Evolutionary conservation across 2,888 invertebrate genomes (phyloP).

Genomic region (Anorthoa munda): DNA sequence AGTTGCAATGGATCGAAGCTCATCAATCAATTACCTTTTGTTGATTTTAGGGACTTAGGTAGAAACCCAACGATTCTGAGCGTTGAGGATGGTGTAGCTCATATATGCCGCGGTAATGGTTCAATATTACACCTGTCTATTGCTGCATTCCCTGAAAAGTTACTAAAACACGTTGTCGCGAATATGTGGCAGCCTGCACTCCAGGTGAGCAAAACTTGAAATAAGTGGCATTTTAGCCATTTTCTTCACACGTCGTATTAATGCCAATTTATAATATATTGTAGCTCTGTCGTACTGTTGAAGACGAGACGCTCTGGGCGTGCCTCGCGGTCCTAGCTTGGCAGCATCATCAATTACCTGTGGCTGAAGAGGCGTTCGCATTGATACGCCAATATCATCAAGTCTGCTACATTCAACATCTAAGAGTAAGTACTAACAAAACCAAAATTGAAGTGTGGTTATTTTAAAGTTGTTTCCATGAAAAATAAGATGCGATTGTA

Average conservation of each 20-base stretch:
- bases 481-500: background rate
- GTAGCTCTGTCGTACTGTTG: conserved; percentile 88
- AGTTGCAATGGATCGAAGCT: background rate
- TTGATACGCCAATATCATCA: conserved; percentile 92
- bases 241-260: background rate
- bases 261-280: conserved; percentile 12
- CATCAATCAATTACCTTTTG: background rate
- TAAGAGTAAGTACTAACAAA: conserved; percentile 91
- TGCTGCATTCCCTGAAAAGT: conserved; percentile 93
- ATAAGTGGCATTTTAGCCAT: background rate
- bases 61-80: conserved; percentile 95
- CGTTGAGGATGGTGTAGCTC: conserved; percentile 96
- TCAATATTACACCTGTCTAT: conserved; percentile 94
- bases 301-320: conserved; percentile 95
- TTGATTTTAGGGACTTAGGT: conserved; percentile 94
- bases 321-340: conserved; percentile 98
- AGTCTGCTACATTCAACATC: conserved; percentile 95
- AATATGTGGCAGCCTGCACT: conserved; percentile 96
- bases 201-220: conserved; percentile 87
- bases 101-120: conserved; percentile 97
- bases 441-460: background rate
- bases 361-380: conserved; percentile 98
- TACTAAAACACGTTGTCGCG: conserved; percentile 92
- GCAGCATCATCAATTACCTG: conserved; percentile 95
- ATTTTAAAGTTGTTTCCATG: background rate